Base-by-base conservation (phyloP, 2,888 invertebrate species). In the Itoplectis maculator region DNA sequence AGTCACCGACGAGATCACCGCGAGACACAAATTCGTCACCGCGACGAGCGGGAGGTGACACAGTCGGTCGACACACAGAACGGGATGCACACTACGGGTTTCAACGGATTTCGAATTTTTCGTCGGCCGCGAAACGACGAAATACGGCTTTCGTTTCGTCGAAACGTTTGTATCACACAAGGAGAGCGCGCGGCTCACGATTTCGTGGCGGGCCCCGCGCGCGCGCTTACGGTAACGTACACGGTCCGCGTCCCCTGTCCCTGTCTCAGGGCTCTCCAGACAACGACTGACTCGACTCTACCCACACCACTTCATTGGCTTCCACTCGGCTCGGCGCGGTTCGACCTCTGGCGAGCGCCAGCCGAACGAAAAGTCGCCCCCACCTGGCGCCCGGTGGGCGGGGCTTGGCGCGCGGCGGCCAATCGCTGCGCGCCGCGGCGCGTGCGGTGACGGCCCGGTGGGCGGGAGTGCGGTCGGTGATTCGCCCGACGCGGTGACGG, bases 331-430 rank as follows among this genome's bases (percentile, higher is more conserved):
- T 85, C 89, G 93, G 93, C 93, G 91, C 93, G 93, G 93, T 93
- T 93, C 93, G 93, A 92, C 93, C 91, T 92, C 93, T 92, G 90
- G 93, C 87, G 92, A 92, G 93, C 93, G 86, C 93, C 93, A 93
- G 93, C 91, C 93, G 94, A 93, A 94, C 91, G 93, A 92, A 94
- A 93, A 92, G 90, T 59, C 65, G 8, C 88, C 86, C 93, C 94
- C 91, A 93, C 93, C 90, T 87, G 77, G 3, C 20, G 88, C 89
- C 86, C 91, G 51, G 0, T 13, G 85, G 94, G 94, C 92, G 93
- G 93, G 87, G 85, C 54, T 42, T 23, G 0, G 13, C 37, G 29
- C 13, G 35, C 18, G 63, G 73, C 88, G 59, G 40, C 95, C 94
- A 94, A 94, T 94, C 73, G 75, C 13, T 5, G 47, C 11, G 3